Conservation (phyloP, 2,113 vertebrate species). For the Chinchilla lanigera region DNA sequence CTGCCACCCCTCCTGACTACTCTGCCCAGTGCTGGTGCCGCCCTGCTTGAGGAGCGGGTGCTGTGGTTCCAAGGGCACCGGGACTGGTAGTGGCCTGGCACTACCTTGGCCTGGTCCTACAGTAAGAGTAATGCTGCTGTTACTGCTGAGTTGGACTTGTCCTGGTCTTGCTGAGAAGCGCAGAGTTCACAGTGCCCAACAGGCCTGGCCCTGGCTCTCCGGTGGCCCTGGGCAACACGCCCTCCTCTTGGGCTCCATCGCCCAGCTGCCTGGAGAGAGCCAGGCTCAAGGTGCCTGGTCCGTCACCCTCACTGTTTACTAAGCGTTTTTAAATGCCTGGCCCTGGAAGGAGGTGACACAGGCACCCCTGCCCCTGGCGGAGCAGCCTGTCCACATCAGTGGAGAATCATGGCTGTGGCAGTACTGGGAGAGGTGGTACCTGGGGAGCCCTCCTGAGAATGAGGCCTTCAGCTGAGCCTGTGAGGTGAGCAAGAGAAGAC, state of each 20-base stretch:
- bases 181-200: rapidly evolving
- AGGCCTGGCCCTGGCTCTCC: rapidly evolving
- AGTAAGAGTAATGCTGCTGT: rapidly evolving
- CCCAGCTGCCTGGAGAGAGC: not conserved
- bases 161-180: rapidly evolving
- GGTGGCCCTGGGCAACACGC: not conserved
- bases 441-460: not conserved
- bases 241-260: not conserved
- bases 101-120: rapidly evolving
- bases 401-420: rapidly evolving
- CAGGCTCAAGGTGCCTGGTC: rapidly evolving
- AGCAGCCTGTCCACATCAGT: rapidly evolving
- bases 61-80: not conserved
- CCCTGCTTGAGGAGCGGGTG: not conserved
- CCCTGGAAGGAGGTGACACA: rapidly evolving
- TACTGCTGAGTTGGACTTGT: not conserved
- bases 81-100: rapidly evolving
- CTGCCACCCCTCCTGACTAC: rapidly evolving
- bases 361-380: rapidly evolving
- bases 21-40: rapidly evolving
- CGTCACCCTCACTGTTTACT: rapidly evolving
- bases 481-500: not conserved
- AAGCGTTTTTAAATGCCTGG: rapidly evolving
- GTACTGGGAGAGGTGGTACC: not conserved
- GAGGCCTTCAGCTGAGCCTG: not conserved